Percentiles rank a stretch among this genome's conserved stretches.
phyloP scores from a whole-genome alignment of 2,113 vertebrate species.

The Cisticola juncidis region DNA sequence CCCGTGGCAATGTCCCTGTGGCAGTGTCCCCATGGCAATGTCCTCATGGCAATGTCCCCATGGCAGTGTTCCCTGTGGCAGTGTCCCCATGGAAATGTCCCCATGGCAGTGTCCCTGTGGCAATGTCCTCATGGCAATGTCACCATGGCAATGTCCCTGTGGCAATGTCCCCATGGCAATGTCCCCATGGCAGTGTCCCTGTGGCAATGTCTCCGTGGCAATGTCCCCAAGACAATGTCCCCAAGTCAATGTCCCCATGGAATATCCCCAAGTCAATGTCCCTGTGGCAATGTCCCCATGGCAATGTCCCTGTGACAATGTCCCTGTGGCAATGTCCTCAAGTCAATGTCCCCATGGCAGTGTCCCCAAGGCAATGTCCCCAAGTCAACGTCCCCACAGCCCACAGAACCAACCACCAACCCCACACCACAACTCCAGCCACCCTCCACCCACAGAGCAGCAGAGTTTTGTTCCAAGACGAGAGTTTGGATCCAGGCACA shows the following conservation, averaged over 20 bases:
- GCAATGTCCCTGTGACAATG: neutral
- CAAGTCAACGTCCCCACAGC: too few species aligned
- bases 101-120: neutral
- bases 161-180: neutral
- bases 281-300: neutral
- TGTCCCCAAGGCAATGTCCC: neutral
- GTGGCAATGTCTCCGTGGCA: neutral
- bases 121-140: neutral
- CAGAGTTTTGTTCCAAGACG: rapidly evolving
- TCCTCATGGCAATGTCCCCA: neutral
- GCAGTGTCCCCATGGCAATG: neutral
- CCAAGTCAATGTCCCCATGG: neutral
- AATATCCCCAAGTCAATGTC: too few species aligned
- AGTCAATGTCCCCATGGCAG: neutral
- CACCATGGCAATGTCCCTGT: neutral
- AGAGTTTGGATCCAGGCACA: neutral
- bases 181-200: neutral
- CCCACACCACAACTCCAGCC: rapidly evolving
- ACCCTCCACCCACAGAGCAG: neutral
- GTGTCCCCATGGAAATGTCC: neutral
- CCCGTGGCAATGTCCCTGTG: neutral
- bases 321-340: neutral
- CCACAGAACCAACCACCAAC: neutral
- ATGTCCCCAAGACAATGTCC: neutral
- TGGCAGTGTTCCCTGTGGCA: neutral